A percentile compares a stretch with the other conserved stretches of the same genome.
Conservation (phyloP, 2,888 invertebrate species). For the Drosophila meridionalis region DNA sequence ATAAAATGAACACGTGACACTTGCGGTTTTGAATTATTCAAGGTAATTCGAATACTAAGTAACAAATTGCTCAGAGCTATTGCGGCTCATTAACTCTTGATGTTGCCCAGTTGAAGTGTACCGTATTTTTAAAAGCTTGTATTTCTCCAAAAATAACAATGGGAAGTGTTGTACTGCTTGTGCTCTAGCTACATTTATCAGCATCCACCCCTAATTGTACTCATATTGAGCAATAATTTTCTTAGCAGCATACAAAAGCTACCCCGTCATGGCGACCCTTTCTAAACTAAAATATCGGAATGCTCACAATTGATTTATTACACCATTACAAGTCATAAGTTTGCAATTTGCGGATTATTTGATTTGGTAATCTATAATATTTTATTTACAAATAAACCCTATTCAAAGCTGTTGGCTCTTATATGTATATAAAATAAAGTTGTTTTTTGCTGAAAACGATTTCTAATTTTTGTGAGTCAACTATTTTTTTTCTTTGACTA, state of each 20-base stretch:
- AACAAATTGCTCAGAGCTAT: conserved; percentile 68
- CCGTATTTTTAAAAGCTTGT: conserved; percentile 27
- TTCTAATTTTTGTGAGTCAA: too few species aligned
- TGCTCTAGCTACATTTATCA: conserved; percentile 17
- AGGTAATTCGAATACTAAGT: conserved; percentile 49
- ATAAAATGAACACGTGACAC: conserved; percentile 72
- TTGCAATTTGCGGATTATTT: conserved; percentile 34
- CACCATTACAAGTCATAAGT: conserved; percentile 62
- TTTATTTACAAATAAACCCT: neutral
- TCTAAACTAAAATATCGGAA: conserved; percentile 40
- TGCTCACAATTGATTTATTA: conserved; percentile 58
- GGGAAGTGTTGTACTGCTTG: conserved; percentile 9
- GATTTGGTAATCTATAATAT: conserved; percentile 46
- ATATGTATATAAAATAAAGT: too few species aligned
- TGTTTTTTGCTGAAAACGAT: neutral
- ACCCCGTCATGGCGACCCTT: conserved; percentile 68
- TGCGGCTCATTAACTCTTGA: conserved; percentile 82
- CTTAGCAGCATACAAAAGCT: conserved; percentile 49
- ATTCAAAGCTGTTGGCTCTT: neutral
- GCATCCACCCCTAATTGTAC: conserved; percentile 69
- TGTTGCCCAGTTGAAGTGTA: conserved; percentile 42
- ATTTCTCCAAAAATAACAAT: conserved; percentile 24
- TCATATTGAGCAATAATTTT: conserved; percentile 63
- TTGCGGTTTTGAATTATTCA: conserved; percentile 68
- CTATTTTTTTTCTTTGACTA: too few species aligned